These are phyloP conservation scores for Loripinus fragilis DNA, from an alignment of 2,888 invertebrate genomes.

Conservation along the genomic window DNA sequence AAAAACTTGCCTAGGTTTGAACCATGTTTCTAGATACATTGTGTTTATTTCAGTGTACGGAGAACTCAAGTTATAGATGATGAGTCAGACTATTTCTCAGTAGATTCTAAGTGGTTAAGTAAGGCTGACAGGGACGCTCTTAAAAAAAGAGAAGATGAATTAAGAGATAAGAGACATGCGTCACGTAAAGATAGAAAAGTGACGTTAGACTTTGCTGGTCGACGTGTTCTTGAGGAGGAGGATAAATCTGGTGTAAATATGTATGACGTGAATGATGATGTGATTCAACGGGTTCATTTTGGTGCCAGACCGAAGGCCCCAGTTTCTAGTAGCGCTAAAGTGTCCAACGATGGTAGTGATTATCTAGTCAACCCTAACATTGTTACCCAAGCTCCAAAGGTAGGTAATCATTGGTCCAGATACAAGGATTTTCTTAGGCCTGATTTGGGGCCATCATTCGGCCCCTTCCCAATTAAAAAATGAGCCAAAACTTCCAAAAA, in stretches of 20 bases:
- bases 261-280: constrained; percentile 83
- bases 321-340: neutral
- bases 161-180: constrained; percentile 88
- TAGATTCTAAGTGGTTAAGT: constrained; percentile 91
- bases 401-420: no score
- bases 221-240: constrained; percentile 85
- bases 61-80: constrained; percentile 94
- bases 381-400: constrained; percentile 70
- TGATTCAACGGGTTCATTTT: constrained; percentile 78
- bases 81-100: constrained; percentile 94
- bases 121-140: constrained; percentile 88
- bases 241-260: constrained; percentile 67
- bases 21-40: no score
- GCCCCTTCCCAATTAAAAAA: no score
- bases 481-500: no score
- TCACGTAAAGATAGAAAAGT: constrained; percentile 88
- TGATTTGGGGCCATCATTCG: no score
- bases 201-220: constrained; percentile 89
- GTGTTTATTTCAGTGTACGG: constrained; percentile 86
- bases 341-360: neutral
- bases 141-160: constrained; percentile 88
- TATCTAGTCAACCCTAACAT: constrained; percentile 77
- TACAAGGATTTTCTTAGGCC: no score
- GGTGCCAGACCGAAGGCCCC: constrained; percentile 63
- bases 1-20: no score